phyloP scores from a whole-genome alignment of 2,888 invertebrate genomes.

The Bombyx huttoni region DNA sequence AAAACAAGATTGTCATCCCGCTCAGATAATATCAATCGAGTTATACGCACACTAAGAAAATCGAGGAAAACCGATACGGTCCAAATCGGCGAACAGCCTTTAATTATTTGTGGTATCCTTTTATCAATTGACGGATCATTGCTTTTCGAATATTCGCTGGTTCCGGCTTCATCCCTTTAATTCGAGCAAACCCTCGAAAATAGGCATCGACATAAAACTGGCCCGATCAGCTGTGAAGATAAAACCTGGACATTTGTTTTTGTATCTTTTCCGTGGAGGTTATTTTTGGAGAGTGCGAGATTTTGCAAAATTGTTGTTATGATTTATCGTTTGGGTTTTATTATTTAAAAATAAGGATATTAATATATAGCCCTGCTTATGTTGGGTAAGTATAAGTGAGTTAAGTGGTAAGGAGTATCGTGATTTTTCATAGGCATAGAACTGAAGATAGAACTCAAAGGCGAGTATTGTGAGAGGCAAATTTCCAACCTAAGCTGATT shows the following conservation, averaged over 20 bases:
- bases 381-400: no score
- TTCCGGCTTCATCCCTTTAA: slow-evolving; percentile 11
- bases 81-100: not conserved
- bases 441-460: no score
- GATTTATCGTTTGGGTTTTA: no score
- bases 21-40: not conserved
- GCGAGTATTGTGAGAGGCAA: no score
- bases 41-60: not conserved
- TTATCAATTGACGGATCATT: slow-evolving; percentile 12
- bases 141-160: slow-evolving; percentile 15
- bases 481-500: no score
- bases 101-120: slow-evolving; percentile 9
- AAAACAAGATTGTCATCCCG: no score
- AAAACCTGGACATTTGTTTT: slow-evolving; percentile 15
- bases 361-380: no score
- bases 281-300: slow-evolving; percentile 6
- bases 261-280: slow-evolving; percentile 6
- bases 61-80: not conserved
- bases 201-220: slow-evolving; percentile 10
- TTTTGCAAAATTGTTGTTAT: not conserved
- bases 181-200: slow-evolving; percentile 13
- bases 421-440: no score
- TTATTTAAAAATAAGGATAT: no score
- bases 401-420: no score
- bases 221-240: slow-evolving; percentile 18